Conservation (phyloP, 2,797 vertebrate genomes). For the Rallus crepitans region DNA sequence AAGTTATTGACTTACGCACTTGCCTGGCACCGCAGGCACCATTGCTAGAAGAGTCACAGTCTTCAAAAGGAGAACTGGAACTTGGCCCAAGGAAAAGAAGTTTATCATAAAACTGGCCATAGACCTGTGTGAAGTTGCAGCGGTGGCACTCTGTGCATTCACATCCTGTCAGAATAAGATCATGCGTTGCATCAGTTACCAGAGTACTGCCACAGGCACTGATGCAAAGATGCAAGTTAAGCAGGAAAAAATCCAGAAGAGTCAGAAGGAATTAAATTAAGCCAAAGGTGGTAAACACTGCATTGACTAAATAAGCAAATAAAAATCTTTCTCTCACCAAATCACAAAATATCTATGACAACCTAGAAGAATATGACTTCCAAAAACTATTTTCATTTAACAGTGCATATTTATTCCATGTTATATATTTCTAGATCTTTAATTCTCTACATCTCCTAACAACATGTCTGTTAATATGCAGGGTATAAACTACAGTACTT, state of each 20-base stretch:
- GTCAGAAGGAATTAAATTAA: not conserved
- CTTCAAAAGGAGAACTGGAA: not conserved
- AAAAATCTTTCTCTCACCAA: not conserved
- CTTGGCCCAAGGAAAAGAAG: not conserved
- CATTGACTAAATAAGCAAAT: not conserved
- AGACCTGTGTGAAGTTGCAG: not conserved
- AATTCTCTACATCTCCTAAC: constrained; percentile 14
- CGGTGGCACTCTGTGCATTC: not conserved
- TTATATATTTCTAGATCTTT: constrained; percentile 41
- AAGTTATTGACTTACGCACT: not conserved
- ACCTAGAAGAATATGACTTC: not conserved
- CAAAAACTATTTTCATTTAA: not conserved
- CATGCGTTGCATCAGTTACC: not conserved
- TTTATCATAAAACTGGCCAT: not conserved
- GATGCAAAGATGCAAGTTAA: not conserved
- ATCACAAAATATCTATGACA: not conserved
- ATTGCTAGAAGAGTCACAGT: not conserved
- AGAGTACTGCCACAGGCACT: not conserved
- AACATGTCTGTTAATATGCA: constrained; percentile 43
- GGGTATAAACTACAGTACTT: constrained; percentile 34
- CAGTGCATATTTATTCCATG: not conserved
- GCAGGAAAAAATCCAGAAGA: accelerated
- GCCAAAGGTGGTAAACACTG: not conserved
- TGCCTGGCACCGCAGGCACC: not conserved
- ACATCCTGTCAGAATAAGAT: not conserved